phyloP scores from a whole-genome alignment of 2,113 vertebrate genomes.

The Odocoileus hemionus region DNA sequence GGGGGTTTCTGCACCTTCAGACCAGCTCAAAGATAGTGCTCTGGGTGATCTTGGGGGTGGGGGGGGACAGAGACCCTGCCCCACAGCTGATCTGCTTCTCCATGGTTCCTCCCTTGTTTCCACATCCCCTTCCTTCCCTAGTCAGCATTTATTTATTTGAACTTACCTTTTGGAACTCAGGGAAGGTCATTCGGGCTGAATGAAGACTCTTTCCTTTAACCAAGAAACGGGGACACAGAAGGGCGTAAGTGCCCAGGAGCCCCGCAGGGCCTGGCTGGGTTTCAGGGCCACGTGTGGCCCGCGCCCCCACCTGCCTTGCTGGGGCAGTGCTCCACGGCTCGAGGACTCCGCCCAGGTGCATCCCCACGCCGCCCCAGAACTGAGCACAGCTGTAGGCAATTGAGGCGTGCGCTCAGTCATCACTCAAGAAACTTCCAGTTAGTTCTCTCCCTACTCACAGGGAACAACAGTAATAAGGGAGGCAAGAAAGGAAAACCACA shows the following conservation, averaged over 20 bases:
- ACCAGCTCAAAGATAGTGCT: neutral
- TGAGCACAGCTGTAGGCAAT: neutral
- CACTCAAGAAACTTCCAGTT: neutral
- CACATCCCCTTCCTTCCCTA: neutral
- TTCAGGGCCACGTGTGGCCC: neutral
- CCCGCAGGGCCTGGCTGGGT: neutral
- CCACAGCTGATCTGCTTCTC: neutral
- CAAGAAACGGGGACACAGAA: neutral
- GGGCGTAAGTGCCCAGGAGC: neutral
- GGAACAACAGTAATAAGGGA: neutral
- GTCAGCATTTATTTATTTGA: neutral
- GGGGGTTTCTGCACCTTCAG: neutral
- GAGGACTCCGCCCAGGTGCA: neutral
- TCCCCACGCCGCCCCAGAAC: rapidly evolving
- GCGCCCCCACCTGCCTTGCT: neutral
- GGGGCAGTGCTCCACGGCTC: no score
- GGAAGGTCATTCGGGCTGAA: neutral
- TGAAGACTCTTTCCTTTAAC: neutral
- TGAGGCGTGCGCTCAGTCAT: neutral
- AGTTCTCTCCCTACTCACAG: neutral
- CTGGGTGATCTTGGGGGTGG: neutral
- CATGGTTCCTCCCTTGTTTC: neutral
- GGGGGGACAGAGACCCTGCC: neutral
- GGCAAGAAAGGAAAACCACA: neutral
- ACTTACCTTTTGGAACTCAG: neutral